phyloP scores from a whole-genome alignment of 1,140 invertebrate genomes.

The Dendroctonus ponderosae region DNA sequence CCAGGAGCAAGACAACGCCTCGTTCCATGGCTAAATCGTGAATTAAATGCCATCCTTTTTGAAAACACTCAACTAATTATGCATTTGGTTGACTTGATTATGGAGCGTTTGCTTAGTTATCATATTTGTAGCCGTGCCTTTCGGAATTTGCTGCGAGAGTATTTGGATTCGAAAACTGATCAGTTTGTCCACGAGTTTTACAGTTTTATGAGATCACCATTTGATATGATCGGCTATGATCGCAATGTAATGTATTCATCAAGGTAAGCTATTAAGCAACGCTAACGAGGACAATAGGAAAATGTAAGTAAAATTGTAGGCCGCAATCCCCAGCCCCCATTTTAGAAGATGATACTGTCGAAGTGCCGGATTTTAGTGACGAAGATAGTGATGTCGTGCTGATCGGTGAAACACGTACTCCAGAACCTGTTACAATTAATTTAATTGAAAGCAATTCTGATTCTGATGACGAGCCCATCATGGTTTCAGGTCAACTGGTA shows the following conservation, averaged over 20 bases:
- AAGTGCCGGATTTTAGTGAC: constrained; percentile 35
- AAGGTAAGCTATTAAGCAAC: not conserved
- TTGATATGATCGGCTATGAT: constrained; percentile 78
- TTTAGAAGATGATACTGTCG: constrained; percentile 31
- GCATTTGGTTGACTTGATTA: constrained; percentile 67
- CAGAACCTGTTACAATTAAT: constrained; percentile 41
- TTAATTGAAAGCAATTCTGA: constrained; percentile 41
- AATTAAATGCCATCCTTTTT: constrained; percentile 71
- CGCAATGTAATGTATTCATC: constrained; percentile 52
- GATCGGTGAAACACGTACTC: constrained; percentile 31
- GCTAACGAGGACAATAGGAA: no score
- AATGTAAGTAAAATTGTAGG: constrained; percentile 10
- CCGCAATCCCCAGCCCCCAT: constrained; percentile 32
- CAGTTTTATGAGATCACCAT: constrained; percentile 81
- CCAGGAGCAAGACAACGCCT: constrained; percentile 76
- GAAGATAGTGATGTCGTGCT: constrained; percentile 46
- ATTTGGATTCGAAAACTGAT: constrained; percentile 62
- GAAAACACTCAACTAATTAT: constrained; percentile 61
- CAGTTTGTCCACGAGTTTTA: constrained; percentile 91
- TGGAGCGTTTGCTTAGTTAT: constrained; percentile 65
- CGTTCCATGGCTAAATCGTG: constrained; percentile 84
- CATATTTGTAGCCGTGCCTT: constrained; percentile 76
- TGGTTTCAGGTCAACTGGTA: constrained; percentile 26
- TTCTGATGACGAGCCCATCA: constrained; percentile 39
- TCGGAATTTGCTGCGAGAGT: constrained; percentile 58